These are phyloP conservation scores for Prunella fulvescens DNA, from an alignment of 2,113 vertebrate species.

Conservation along the genomic window DNA sequence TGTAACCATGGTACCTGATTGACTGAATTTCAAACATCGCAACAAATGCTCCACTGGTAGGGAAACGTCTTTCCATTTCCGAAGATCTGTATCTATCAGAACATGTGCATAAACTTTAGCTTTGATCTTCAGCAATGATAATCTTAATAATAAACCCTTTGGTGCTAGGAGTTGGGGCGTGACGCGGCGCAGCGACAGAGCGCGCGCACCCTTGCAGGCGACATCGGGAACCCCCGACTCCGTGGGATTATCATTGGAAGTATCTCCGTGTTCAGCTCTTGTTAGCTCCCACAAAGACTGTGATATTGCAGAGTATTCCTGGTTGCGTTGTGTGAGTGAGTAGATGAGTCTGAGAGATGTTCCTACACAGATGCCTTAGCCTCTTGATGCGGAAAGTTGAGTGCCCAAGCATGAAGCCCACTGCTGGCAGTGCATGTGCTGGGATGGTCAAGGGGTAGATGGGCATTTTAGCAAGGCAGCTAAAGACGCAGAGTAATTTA, in stretches of 20 bases:
- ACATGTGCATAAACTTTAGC: slow-evolving; percentile 64
- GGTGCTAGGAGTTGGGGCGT: slow-evolving; percentile 74
- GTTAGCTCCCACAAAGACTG: slow-evolving; percentile 62
- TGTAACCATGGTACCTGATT: slow-evolving; percentile 56
- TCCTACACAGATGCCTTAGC: slow-evolving; percentile 65
- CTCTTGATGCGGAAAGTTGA: slow-evolving; percentile 41
- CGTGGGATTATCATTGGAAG: slow-evolving; percentile 43
- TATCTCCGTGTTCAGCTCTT: background rate
- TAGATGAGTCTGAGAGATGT: slow-evolving; percentile 37
- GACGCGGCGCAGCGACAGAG: background rate
- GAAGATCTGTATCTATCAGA: slow-evolving; percentile 52
- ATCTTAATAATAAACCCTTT: slow-evolving; percentile 74
- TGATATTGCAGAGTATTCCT: background rate
- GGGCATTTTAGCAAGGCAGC: slow-evolving; percentile 78
- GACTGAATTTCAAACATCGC: slow-evolving; percentile 49
- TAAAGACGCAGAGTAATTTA: slow-evolving; percentile 61
- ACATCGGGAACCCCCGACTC: background rate
- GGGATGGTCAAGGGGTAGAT: slow-evolving; percentile 49
- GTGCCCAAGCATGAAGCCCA: slow-evolving; percentile 36
- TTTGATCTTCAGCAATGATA: slow-evolving; percentile 68
- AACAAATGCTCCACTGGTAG: background rate
- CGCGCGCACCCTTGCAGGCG: background rate
- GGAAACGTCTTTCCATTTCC: slow-evolving; percentile 20
- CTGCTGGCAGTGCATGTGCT: slow-evolving; percentile 75
- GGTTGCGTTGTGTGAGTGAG: slow-evolving; percentile 16